Percentiles rank a stretch among this genome's conserved stretches.
phyloP scores from a whole-genome alignment of 2,888 invertebrate genomes.

The Celastrina argiolus region DNA sequence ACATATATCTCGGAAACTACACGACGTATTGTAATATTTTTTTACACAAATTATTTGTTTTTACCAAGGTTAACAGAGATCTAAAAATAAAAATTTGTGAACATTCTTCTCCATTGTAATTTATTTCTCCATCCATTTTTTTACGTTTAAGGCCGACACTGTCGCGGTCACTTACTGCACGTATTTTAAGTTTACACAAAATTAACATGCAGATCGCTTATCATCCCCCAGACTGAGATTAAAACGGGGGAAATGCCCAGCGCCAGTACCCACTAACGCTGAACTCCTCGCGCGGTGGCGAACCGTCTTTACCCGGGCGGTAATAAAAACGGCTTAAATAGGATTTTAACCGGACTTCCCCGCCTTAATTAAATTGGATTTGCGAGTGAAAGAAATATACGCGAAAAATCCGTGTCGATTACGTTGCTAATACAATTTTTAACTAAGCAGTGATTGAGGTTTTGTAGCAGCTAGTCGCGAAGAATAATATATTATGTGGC shows the following conservation, averaged over 20 bases:
- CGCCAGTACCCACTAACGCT: slow-evolving; percentile 63
- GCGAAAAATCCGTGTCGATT: slow-evolving; percentile 76
- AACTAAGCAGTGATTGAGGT: neutral
- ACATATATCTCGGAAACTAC: no score
- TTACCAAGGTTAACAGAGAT: no score
- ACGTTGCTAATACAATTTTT: slow-evolving; percentile 43
- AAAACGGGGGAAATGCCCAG: slow-evolving; percentile 70
- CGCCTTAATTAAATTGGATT: slow-evolving; percentile 78
- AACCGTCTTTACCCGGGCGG: slow-evolving; percentile 74
- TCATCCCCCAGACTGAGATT: slow-evolving; percentile 61
- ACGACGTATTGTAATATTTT: no score
- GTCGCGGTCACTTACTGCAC: neutral
- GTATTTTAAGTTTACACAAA: slow-evolving; percentile 43
- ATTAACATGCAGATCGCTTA: slow-evolving; percentile 68
- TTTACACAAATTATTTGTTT: no score
- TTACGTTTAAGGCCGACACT: neutral
- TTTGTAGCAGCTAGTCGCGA: no score
- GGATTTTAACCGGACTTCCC: slow-evolving; percentile 77
- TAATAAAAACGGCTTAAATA: slow-evolving; percentile 78
- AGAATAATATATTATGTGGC: no score
- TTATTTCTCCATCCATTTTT: neutral
- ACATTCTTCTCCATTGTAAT: neutral
- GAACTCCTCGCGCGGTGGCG: slow-evolving; percentile 71
- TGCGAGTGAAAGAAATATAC: slow-evolving; percentile 75
- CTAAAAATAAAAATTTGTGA: no score